Percentiles rank a stretch among this genome's conserved stretches.
Conservation (phyloP, 2,888 invertebrate genomes). For the Malthinus flaveolus region DNA sequence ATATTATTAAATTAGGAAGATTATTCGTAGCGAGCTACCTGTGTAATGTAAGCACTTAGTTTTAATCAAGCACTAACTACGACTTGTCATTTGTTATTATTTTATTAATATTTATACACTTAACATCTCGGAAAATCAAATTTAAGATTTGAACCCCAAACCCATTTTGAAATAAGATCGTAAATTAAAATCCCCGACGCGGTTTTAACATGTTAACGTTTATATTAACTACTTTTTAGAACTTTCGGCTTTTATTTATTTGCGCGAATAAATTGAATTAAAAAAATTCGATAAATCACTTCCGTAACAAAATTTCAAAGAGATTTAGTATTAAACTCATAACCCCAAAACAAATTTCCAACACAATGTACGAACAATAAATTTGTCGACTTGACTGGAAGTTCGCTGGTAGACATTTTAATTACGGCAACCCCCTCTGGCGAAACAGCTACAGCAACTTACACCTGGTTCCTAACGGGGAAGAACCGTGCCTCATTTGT, state of each 20-base stretch:
- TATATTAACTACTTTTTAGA: slow-evolving; percentile 5
- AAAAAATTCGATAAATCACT: slow-evolving; percentile 41
- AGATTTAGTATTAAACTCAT: slow-evolving; percentile 41
- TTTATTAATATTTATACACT: neutral
- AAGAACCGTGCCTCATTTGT: slow-evolving; percentile 28
- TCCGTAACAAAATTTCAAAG: slow-evolving; percentile 42
- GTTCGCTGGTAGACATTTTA: slow-evolving; percentile 52
- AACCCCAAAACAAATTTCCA: slow-evolving; percentile 52
- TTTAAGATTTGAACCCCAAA: too few relatives aligned
- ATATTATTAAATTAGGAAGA: neutral
- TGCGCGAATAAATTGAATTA: slow-evolving; percentile 34
- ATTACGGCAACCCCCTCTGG: slow-evolving; percentile 47
- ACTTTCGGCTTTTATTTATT: slow-evolving; percentile 21
- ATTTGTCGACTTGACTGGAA: slow-evolving; percentile 51
- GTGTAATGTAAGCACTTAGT: slow-evolving; percentile 3
- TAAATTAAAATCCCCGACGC: too few relatives aligned
- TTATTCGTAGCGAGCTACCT: neutral
- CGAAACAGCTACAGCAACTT: slow-evolving; percentile 34
- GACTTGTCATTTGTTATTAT: slow-evolving; percentile 2
- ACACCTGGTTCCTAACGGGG: slow-evolving; percentile 34
- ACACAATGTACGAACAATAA: slow-evolving; percentile 51
- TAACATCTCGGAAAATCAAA: too few relatives aligned
- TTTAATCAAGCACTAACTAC: slow-evolving; percentile 1
- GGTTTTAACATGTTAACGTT: neutral
- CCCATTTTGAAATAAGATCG: too few relatives aligned